phyloP scores from a whole-genome alignment of 2,888 invertebrate genomes.

The Melieria crassipennis region DNA sequence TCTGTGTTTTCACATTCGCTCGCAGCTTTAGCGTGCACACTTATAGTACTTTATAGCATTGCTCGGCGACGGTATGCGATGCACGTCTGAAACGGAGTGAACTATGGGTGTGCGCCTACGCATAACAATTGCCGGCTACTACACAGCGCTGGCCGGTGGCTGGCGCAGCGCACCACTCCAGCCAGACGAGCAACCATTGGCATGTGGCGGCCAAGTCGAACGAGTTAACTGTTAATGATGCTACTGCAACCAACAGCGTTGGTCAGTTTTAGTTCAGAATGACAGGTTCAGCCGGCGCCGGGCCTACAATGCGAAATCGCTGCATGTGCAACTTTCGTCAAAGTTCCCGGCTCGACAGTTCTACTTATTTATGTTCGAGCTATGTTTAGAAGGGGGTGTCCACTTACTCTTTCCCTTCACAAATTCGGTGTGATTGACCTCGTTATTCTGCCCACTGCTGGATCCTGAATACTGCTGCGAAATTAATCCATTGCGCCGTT shows the following conservation, averaged over 20 bases:
- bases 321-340: too few species aligned
- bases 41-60: neutral
- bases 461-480: slow-evolving; percentile 3
- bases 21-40: neutral
- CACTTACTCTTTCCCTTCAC: slow-evolving; percentile 84
- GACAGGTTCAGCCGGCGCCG: too few species aligned
- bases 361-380: too few species aligned
- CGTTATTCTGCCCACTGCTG: slow-evolving; percentile 40
- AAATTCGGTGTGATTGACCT: slow-evolving; percentile 71
- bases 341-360: too few species aligned
- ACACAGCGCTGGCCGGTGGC: too few species aligned
- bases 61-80: slow-evolving; percentile 40
- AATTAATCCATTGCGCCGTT: slow-evolving; percentile 15
- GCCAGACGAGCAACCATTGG: too few species aligned
- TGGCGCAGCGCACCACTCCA: too few species aligned
- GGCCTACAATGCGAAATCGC: too few species aligned
- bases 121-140: slow-evolving; percentile 42
- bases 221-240: neutral
- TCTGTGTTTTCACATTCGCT: too few species aligned
- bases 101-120: slow-evolving; percentile 46
- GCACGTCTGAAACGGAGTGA: slow-evolving; percentile 50
- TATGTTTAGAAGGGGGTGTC: neutral
- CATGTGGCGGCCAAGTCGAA: neutral
- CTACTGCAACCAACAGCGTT: too few species aligned
- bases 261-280: too few species aligned